Conservation (phyloP, 2,888 invertebrate genomes). For the Ditylenchus weischeri region DNA sequence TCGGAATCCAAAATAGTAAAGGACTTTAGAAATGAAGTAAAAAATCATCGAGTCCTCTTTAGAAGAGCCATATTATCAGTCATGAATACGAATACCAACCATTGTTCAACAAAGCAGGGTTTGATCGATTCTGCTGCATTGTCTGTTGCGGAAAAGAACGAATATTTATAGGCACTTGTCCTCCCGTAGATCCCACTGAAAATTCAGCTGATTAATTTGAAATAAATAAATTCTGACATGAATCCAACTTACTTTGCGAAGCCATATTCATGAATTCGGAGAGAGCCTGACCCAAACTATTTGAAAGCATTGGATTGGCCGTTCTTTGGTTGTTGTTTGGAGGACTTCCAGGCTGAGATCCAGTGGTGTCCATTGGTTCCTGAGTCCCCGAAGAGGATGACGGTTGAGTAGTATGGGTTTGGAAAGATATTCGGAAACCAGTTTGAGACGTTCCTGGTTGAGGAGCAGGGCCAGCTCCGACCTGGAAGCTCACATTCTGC, state of each 20-base stretch:
- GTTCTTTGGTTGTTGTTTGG: not conserved
- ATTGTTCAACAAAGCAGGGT: no score
- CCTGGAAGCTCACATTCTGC: slow-evolving; percentile 1
- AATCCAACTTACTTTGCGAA: slow-evolving; percentile 4
- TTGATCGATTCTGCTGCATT: no score
- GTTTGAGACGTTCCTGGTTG: not conserved
- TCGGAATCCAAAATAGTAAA: no score
- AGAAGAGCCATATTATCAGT: no score
- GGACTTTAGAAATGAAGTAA: no score
- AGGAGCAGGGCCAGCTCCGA: not conserved
- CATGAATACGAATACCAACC: no score
- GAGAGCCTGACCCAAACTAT: slow-evolving; percentile 7
- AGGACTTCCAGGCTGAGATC: not conserved
- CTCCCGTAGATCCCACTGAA: no score
- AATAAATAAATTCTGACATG: not conserved
- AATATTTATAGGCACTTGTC: no score
- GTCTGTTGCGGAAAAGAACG: no score
- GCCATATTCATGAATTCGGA: slow-evolving; percentile 6
- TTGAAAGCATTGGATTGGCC: slow-evolving; percentile 2
- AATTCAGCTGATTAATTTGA: no score
- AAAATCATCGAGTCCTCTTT: no score
- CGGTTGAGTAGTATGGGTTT: slow-evolving; percentile 6
- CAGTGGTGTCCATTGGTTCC: slow-evolving; percentile 4
- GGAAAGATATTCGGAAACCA: slow-evolving; percentile 1
- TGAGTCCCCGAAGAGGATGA: not conserved